Evolutionary conservation across 37 sponge, comb jelly and placozoan species (phyloP), one percentile per base, ranked within the genome.

Genomic region (Axinella damicornis): DNA sequence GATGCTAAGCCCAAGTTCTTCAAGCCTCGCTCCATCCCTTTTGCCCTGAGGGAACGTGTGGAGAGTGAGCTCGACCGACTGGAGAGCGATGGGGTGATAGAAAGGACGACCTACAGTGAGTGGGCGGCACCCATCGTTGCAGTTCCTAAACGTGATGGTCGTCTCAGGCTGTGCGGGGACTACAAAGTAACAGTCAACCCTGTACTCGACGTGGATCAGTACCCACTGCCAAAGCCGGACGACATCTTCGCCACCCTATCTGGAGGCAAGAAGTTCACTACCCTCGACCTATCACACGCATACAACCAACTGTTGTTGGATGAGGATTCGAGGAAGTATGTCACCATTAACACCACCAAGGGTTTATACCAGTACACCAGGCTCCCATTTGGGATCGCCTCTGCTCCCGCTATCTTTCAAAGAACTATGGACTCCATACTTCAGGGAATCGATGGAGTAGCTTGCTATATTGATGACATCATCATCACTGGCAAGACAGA

Each of bases 401-500:
- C 73, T 11, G 73, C 73, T 25, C 73, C 73, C 24, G 30, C 73
- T 11, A 71, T 71, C n/a, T 71, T 27, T n/a, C 73, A 71, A 14
- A 35, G 31, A 14, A 35, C 24, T 35, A 71, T 71, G 34, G 73
- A 71, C 24, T 24, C 73, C 5, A 71, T 71, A 6, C 73, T 71
- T 40, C 34, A 71, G 5, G 73, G 73, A 5, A 71, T 71, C 46
- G 41, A 24, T 2, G 73, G 73, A 9, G 31, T 39, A 4, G 77
- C 56, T 59, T 38, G 52, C 77, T 75, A 75, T 13, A 33, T 71
- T 27, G 74, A 71, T 11, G 74, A 71, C 46, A 71, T 71, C 33
- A 71, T 71, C 27, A 27, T 71, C 46, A 71, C 74, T 9, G 74
- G 74, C 9, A 71, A 71, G 74, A 71, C 33, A 2, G 11, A 4